Evolutionary conservation across 1,140 invertebrate genomes (phyloP), one percentile per base, ranked within the genome.

Genomic region (Drosophila simulans): DNA sequence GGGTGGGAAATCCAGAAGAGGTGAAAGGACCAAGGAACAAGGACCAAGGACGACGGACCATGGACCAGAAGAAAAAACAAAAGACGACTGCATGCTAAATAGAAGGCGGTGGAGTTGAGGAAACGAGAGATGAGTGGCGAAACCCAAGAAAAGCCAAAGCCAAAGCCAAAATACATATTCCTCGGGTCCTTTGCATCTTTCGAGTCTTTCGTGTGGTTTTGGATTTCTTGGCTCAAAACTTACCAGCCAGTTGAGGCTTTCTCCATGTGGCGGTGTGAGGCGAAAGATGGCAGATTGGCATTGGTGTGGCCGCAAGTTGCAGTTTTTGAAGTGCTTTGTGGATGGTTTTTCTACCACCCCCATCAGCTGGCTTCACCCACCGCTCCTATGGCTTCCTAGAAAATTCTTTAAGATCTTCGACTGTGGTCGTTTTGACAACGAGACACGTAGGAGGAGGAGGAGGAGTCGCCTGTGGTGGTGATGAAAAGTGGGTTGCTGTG

Each of bases 391-490:
- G 77, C 71, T 60, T 84, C 77, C 74, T 91, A 70, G 55, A 55
- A 89, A 91, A 90, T 91, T 91, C 89, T 91, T 91, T 91, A 91
- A 91, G 89, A 91, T 91, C 85, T 91, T 78, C 81, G 81, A 80
- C 68, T 91, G 89, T 71, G 89, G 89, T 91, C 81, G 81, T 78
- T 91, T 91, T 91, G 89, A 91, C 83, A 58, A 89, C 84, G 65
- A 52, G 31, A 76, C 57, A 34, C n/a, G 25, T 8, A 0, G 34
- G 5, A 4, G 34, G 34, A 10, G 34, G 17, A 37, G 35, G 35
- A 37, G 11, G 35, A 13, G 35, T 4, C 10, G 3, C 3, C 4
- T 25, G 7, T n/a, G 13, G 13, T 54, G 42, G 39, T 53, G 25
- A 25, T 13, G 17, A 25, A 56, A n/a, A 35, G 31, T 62, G 55